Evolutionary conservation across 2,113 vertebrate species (phyloP).

Genomic region (Cairina moschata): DNA sequence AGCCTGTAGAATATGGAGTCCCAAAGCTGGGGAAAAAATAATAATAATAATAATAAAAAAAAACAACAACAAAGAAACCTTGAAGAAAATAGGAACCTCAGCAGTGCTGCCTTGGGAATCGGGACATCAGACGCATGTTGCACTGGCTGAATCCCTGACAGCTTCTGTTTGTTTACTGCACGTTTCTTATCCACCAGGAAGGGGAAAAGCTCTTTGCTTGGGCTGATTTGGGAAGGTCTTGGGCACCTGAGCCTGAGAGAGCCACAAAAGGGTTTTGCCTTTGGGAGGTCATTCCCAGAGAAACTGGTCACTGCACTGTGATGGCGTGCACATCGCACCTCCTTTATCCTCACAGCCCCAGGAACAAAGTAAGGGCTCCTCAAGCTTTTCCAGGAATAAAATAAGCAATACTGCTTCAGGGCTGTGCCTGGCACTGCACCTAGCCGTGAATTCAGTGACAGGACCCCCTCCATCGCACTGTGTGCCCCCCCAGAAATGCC

Average conservation of each 20-base stretch:
- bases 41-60: no score
- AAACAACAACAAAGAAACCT: no score
- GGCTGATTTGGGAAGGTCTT: background rate
- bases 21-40: no score
- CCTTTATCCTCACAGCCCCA: background rate
- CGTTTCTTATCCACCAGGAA: background rate
- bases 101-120: background rate
- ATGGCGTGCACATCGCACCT: rapidly evolving
- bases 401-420: background rate
- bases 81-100: no score
- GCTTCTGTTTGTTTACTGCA: background rate
- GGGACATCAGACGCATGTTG: background rate
- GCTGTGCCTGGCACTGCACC: background rate
- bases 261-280: background rate
- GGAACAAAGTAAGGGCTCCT: background rate
- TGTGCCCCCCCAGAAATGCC: background rate
- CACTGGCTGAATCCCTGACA: background rate
- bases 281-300: background rate
- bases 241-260: background rate
- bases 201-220: background rate
- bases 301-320: background rate
- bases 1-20: background rate
- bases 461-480: background rate
- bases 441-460: background rate
- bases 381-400: background rate